These are phyloP conservation scores for Tenebrosternarchus preto DNA, from an alignment of 2,113 vertebrate genomes.

Conservation along the genomic window DNA sequence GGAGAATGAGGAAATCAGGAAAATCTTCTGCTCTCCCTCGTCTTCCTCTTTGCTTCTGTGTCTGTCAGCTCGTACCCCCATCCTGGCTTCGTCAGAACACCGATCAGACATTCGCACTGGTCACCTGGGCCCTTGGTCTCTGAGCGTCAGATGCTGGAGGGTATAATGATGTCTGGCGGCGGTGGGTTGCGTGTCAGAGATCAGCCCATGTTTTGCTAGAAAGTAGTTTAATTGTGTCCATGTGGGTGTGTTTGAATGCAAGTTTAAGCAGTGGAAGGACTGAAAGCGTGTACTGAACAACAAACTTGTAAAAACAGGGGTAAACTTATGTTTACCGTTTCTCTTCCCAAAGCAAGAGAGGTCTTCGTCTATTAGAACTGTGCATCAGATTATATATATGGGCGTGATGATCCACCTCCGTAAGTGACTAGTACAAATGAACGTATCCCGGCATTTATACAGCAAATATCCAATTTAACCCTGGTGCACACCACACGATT, in stretches of 20 bases:
- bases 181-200: neutral
- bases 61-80: neutral
- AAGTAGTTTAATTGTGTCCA: neutral
- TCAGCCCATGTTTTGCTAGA: neutral
- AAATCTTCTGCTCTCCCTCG: neutral
- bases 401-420: neutral
- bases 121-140: neutral
- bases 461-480: conserved; percentile 19
- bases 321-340: neutral
- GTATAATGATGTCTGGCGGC: conserved; percentile 11
- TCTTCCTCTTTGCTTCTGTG: neutral
- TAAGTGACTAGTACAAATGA: conserved; percentile 5
- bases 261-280: no score
- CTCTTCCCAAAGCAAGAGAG: neutral
- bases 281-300: conserved; percentile 3
- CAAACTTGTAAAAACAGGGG: no score
- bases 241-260: conserved; percentile 32
- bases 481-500: no score
- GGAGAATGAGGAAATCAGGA: no score
- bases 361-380: neutral
- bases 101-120: neutral
- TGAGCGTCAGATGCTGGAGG: neutral
- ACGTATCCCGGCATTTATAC: conserved; percentile 20
- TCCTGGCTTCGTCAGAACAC: neutral
- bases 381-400: conserved; percentile 4